phyloP scores from a whole-genome alignment of 2,888 invertebrate species.

The Cyaniris semiargus region DNA sequence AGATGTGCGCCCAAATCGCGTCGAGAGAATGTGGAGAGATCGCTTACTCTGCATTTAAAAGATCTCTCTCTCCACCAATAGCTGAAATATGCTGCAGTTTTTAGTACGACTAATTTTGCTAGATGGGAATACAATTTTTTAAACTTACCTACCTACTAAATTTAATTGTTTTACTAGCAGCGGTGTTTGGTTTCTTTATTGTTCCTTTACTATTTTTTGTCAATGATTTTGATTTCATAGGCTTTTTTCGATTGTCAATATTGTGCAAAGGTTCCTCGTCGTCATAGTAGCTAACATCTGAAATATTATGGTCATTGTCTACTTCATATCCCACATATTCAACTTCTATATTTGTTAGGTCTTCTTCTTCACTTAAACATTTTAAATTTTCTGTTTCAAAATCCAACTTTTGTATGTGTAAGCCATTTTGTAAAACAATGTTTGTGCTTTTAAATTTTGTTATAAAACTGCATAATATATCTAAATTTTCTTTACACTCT shows the following conservation, averaged over 20 bases:
- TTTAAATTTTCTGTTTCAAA: constrained; percentile 47
- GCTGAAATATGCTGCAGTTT: no score
- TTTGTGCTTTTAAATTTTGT: constrained; percentile 58
- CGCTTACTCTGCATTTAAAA: no score
- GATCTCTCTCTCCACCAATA: no score
- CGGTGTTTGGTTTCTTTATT: constrained; percentile 39
- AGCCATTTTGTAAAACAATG: constrained; percentile 54
- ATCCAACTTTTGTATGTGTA: constrained; percentile 52
- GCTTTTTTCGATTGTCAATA: constrained; percentile 34
- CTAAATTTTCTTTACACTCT: constrained; percentile 56
- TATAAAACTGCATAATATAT: constrained; percentile 56
- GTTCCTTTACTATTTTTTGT: constrained; percentile 40
- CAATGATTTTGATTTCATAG: constrained; percentile 31
- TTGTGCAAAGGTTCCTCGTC: constrained; percentile 34
- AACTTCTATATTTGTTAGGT: background rate
- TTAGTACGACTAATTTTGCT: no score
- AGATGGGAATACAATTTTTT: background rate
- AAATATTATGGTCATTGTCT: constrained; percentile 20
- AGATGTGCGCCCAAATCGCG: no score
- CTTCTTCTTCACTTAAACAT: constrained; percentile 36
- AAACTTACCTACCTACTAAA: constrained; percentile 63
- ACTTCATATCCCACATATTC: constrained; percentile 37
- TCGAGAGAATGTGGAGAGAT: no score
- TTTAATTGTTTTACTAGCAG: constrained; percentile 58
- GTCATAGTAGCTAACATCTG: constrained; percentile 38